These are phyloP conservation scores for Chironomus tepperi DNA, from an alignment of 1,140 invertebrate genomes.

Conservation along the genomic window DNA sequence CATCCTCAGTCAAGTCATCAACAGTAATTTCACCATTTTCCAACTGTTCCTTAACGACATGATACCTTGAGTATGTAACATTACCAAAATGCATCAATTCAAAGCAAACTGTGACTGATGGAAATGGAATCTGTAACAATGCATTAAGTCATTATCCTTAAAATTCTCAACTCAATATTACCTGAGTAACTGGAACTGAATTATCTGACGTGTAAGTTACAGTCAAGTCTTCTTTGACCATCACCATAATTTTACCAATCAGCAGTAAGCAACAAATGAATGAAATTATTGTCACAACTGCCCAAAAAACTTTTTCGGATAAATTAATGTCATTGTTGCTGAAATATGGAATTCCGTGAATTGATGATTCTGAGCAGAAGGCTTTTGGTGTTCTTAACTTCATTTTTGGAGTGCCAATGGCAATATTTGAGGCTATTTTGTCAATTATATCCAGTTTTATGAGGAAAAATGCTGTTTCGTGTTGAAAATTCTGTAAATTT, in stretches of 20 bases:
- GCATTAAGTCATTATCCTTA: no score
- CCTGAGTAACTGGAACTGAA: background rate
- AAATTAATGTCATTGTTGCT: background rate
- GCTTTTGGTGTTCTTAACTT: background rate
- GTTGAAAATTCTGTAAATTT: no score
- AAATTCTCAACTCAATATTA: background rate
- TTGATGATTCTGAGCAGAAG: background rate
- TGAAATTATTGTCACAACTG: background rate
- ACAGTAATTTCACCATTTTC: no score
- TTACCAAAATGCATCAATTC: background rate
- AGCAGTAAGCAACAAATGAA: background rate
- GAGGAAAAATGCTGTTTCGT: no score
- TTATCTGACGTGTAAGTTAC: background rate
- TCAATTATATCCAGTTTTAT: no score
- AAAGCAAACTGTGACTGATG: background rate
- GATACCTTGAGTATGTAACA: no score
- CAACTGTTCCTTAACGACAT: no score
- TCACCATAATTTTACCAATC: background rate
- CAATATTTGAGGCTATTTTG: no score
- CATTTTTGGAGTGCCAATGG: no score
- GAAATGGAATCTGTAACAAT: background rate
- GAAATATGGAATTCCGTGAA: background rate
- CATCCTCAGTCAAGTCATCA: no score
- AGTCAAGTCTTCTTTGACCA: background rate
- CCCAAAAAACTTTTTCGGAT: background rate